Percentiles rank a stretch among this genome's conserved stretches.
Evolutionary conservation across 2,888 invertebrate genomes (phyloP).

Genomic region (Drosophila eohydei): DNA sequence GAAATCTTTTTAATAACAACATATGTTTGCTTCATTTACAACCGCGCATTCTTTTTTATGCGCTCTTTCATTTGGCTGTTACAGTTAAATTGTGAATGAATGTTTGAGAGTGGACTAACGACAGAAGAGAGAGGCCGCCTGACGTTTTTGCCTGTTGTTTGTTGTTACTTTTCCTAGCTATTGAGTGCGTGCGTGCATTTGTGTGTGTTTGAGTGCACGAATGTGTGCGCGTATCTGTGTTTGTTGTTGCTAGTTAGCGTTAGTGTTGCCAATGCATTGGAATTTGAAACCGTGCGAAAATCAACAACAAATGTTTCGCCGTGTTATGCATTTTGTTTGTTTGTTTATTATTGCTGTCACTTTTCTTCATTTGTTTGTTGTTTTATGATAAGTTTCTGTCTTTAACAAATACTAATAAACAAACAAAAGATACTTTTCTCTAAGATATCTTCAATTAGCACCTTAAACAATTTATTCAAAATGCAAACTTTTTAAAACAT

Average conservation of each 20-base stretch:
- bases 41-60: conserved; percentile 37
- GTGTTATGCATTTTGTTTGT: conserved; percentile 32
- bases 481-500: too few relatives aligned
- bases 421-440: not conserved
- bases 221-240: conserved; percentile 24
- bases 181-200: not conserved
- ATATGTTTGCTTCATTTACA: conserved; percentile 41
- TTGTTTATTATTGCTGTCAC: conserved; percentile 32
- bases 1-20: conserved; percentile 12
- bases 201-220: conserved; percentile 1
- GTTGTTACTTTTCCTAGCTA: conserved; percentile 47
- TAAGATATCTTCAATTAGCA: not conserved
- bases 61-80: conserved; percentile 38
- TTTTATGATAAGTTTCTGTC: conserved; percentile 32
- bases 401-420: not conserved
- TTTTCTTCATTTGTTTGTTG: conserved; percentile 13
- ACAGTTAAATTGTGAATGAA: conserved; percentile 57
- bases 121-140: conserved; percentile 31
- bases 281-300: conserved; percentile 73
- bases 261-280: conserved; percentile 74
- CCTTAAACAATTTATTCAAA: not conserved
- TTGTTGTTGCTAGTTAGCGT: conserved; percentile 54
- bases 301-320: conserved; percentile 40
- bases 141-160: conserved; percentile 59
- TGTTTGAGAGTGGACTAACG: conserved; percentile 39